These are phyloP conservation scores for Andrena hattorfiana DNA, from an alignment of 2,888 invertebrate species.

Conservation along the genomic window DNA sequence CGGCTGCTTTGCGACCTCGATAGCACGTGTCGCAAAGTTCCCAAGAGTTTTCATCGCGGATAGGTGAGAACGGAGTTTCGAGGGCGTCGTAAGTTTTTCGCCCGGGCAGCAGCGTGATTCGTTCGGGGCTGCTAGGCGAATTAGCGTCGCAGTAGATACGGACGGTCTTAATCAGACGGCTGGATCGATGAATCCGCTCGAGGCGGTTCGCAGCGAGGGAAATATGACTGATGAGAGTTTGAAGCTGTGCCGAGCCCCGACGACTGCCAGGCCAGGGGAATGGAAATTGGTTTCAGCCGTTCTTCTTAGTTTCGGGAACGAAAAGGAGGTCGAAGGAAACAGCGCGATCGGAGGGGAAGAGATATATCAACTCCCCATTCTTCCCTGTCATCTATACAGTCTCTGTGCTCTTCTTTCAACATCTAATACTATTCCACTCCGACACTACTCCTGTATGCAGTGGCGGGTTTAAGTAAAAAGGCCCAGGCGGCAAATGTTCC, in stretches of 20 bases:
- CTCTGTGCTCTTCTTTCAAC: no score
- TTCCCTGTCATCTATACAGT: no score
- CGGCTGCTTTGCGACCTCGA: constrained; percentile 32
- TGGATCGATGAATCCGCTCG: constrained; percentile 38
- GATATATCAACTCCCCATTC: no score
- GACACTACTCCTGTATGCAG: no score
- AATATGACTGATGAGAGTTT: constrained; percentile 33
- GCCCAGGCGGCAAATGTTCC: no score
- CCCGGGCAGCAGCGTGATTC: not conserved
- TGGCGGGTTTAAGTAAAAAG: no score
- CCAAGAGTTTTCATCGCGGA: constrained; percentile 52
- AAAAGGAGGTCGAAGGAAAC: not conserved
- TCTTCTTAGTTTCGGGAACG: constrained; percentile 5
- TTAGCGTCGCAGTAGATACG: constrained; percentile 48
- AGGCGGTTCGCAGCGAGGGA: not conserved
- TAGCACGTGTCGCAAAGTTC: constrained; percentile 60
- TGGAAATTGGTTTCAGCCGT: constrained; percentile 5
- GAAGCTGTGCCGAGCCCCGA: not conserved
- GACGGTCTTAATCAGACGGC: constrained; percentile 59
- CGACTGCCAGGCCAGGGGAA: not conserved
- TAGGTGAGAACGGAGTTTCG: constrained; percentile 42
- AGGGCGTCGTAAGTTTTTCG: constrained; percentile 49
- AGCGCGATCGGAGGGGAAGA: not conserved
- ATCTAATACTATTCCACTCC: no score
- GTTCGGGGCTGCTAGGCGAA: constrained; percentile 51